These are phyloP conservation scores for Myocastor coypus DNA, from an alignment of 2,113 vertebrate genomes.

Conservation along the genomic window DNA sequence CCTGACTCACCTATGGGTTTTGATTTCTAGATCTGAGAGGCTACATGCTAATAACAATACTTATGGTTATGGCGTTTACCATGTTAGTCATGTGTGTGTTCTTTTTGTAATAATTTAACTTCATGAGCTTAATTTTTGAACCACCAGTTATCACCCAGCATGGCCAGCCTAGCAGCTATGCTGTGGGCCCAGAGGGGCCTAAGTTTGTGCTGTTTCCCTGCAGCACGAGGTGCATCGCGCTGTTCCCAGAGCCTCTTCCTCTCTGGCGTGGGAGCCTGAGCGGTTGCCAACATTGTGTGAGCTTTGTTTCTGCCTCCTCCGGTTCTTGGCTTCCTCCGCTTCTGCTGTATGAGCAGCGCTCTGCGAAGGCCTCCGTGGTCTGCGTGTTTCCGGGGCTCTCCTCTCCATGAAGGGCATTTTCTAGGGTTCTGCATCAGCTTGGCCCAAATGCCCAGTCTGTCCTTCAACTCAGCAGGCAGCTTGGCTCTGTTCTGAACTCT, in stretches of 20 bases:
- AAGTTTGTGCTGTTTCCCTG: not conserved
- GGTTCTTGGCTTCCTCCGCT: not conserved
- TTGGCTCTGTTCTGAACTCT: not conserved
- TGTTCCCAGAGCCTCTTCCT: not conserved
- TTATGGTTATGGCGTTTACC: conserved; percentile 23
- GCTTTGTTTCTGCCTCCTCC: not conserved
- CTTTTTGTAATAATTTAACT: not conserved
- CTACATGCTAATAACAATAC: not conserved
- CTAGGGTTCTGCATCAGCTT: not conserved
- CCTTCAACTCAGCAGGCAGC: not conserved
- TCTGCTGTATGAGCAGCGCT: not conserved
- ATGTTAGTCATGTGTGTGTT: not conserved
- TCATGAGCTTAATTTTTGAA: conserved; percentile 44
- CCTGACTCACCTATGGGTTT: not conserved
- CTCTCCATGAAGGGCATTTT: not conserved
- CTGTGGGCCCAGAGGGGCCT: not conserved
- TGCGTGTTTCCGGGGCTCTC: not conserved
- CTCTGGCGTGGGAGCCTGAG: not conserved
- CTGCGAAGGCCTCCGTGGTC: not conserved
- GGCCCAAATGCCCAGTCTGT: not conserved
- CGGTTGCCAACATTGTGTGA: not conserved
- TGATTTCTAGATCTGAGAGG: not conserved
- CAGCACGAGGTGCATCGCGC: not conserved
- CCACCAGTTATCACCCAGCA: not conserved
- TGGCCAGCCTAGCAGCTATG: not conserved